Evolutionary conservation across 2,797 vertebrate species (phyloP), one percentile per base, ranked within the genome.

Genomic region (Hafferia zeledoni): DNA sequence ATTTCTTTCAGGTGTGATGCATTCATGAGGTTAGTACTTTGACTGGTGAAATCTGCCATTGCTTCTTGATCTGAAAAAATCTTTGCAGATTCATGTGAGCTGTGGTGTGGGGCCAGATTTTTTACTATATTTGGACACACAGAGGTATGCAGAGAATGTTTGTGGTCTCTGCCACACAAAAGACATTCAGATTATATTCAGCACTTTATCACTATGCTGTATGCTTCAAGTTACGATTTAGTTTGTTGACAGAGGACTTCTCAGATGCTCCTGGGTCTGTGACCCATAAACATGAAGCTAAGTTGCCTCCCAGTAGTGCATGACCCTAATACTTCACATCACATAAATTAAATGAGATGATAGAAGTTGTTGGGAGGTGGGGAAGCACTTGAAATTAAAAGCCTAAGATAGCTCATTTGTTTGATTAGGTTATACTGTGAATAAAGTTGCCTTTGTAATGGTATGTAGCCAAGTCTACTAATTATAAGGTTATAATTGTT

Each of bases 291-390:
- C 37, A 57, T 47, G 78, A 70, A 60, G 20, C 60, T 75, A 86
- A 60, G 18, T 60, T 79, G 31, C 60, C 37, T 96, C 14, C 31
- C 22, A 55, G 72, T 89, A 12, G 2, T 35, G 13, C 18, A 9
- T 89, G 86, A 90, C 83, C 46, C 49, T 71, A 33, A 84, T 94
- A 85, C 56, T 78, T 96, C 69, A 74, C 69, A 87, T 94, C 69
- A 69, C 14, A 57, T 88, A 82, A 75, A 44, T 61, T 46, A 85
- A 92, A 67, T 12, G 79, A 76, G 74, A 71, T 8, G 12, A 79
- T 30, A 60, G 50, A 71, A 90, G 16, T 49, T 27, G 2, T 25
- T 79, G 17, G 11, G 35, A 56, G 23, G 7, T 39, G 11, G 47
- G 25, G 31, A 25, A 80, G 39, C 14, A 7, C 50, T 84, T 65